phyloP scores from a whole-genome alignment of 1,140 invertebrate species.

The Saccostrea glomerata region DNA sequence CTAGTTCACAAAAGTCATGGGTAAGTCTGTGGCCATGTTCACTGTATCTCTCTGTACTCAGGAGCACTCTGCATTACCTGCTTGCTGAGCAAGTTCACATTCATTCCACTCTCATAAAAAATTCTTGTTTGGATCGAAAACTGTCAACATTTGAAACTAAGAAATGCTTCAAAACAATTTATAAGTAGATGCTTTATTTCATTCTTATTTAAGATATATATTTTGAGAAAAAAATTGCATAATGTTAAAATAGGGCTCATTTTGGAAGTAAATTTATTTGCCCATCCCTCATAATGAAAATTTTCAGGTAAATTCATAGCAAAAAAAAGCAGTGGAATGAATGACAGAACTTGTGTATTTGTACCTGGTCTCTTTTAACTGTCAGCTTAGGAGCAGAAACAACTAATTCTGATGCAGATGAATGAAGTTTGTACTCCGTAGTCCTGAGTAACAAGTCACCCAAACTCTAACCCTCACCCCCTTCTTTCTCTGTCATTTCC shows the following conservation, averaged over 20 bases:
- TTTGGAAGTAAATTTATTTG: too few species aligned
- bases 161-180: too few species aligned
- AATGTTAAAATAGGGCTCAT: too few species aligned
- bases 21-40: slow-evolving; percentile 46
- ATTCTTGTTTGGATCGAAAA: too few species aligned
- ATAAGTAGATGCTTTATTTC: too few species aligned
- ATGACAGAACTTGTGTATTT: slow-evolving; percentile 1
- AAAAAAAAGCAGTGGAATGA: not conserved
- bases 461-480: not conserved
- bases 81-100: slow-evolving; percentile 7
- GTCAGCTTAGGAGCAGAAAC: slow-evolving; percentile 22
- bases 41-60: slow-evolving; percentile 9
- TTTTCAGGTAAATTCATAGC: too few species aligned
- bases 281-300: too few species aligned
- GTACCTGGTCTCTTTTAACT: slow-evolving; percentile 5
- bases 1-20: slow-evolving; percentile 54
- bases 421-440: slow-evolving; percentile 20
- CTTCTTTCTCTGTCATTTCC: not conserved
- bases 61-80: slow-evolving; percentile 23
- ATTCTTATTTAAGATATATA: too few species aligned
- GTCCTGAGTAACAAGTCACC: slow-evolving; percentile 23
- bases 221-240: too few species aligned
- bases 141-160: too few species aligned
- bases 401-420: slow-evolving; percentile 33
- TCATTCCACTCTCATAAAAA: not conserved